Evolutionary conservation across 2,888 invertebrate genomes (phyloP).

Genomic region (Mechanitis messenoides): DNA sequence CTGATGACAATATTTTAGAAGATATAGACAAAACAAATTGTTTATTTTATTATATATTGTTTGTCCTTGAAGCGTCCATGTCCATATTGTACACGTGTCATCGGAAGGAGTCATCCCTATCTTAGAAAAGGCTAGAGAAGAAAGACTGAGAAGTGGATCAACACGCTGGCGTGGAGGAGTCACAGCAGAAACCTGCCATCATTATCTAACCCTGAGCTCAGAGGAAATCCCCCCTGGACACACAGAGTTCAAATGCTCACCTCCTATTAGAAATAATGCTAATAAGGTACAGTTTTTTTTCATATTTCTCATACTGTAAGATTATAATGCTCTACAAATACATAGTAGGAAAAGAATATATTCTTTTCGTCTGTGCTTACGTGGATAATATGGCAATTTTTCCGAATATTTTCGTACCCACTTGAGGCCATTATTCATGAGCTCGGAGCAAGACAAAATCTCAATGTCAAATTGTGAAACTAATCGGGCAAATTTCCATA

Average conservation of each 20-base stretch:
- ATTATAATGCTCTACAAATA: too few relatives aligned
- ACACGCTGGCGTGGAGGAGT: conserved; percentile 72
- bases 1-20: too few relatives aligned
- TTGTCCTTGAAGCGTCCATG: conserved; percentile 68
- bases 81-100: conserved; percentile 84
- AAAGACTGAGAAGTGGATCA: conserved; percentile 69
- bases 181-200: conserved; percentile 85
- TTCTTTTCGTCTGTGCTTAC: too few relatives aligned
- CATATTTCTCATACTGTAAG: too few relatives aligned
- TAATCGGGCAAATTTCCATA: too few relatives aligned
- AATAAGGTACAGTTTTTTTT: conserved; percentile 69
- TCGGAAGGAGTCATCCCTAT: conserved; percentile 77
- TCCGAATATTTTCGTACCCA: too few relatives aligned
- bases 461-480: too few relatives aligned
- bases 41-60: background rate
- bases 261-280: conserved; percentile 78
- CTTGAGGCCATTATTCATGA: too few relatives aligned
- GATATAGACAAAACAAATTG: background rate
- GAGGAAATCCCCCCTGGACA: conserved; percentile 79
- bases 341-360: too few relatives aligned
- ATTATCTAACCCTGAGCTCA: conserved; percentile 80
- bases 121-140: conserved; percentile 68
- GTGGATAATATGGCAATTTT: too few relatives aligned
- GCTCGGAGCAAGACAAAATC: too few relatives aligned
- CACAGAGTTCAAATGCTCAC: conserved; percentile 84